A percentile compares a stretch with the other conserved stretches of the same genome.
Evolutionary conservation across 2,888 invertebrate species (phyloP).

Genomic region (Steromphala cineraria): DNA sequence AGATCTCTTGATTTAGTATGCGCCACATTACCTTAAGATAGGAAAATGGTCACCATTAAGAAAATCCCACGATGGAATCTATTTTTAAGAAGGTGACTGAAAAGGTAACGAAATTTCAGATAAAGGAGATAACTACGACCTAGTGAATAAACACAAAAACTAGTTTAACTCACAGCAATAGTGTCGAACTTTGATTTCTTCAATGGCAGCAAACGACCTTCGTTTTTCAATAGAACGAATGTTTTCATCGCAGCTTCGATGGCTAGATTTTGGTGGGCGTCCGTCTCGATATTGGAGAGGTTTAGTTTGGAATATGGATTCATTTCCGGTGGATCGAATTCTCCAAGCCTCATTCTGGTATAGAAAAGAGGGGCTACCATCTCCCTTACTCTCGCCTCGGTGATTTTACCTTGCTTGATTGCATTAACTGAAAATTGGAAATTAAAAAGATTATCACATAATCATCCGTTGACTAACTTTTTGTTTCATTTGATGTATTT

Average conservation of each 20-base stretch:
- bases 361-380: constrained; percentile 47
- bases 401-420: constrained; percentile 36
- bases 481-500: too few species aligned
- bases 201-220: constrained; percentile 45
- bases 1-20: too few species aligned
- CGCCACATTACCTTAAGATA: too few species aligned
- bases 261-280: constrained; percentile 51
- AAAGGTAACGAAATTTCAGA: too few species aligned
- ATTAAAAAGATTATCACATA: too few species aligned
- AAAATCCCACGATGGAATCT: too few species aligned
- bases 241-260: constrained; percentile 62
- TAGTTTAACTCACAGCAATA: constrained; percentile 34
- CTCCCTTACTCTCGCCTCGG: constrained; percentile 33
- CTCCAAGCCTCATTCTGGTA: constrained; percentile 53
- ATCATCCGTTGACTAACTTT: too few species aligned
- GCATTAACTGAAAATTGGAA: constrained; percentile 32
- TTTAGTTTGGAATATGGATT: constrained; percentile 55
- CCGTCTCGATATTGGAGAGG: constrained; percentile 50
- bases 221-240: constrained; percentile 67
- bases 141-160: too few species aligned
- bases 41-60: too few species aligned
- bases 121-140: too few species aligned
- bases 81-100: too few species aligned
- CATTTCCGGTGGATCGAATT: constrained; percentile 53
- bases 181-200: constrained; percentile 30